Evolutionary conservation across 2,797 vertebrate genomes (phyloP).

Genomic region (Pelodytes ibericus): DNA sequence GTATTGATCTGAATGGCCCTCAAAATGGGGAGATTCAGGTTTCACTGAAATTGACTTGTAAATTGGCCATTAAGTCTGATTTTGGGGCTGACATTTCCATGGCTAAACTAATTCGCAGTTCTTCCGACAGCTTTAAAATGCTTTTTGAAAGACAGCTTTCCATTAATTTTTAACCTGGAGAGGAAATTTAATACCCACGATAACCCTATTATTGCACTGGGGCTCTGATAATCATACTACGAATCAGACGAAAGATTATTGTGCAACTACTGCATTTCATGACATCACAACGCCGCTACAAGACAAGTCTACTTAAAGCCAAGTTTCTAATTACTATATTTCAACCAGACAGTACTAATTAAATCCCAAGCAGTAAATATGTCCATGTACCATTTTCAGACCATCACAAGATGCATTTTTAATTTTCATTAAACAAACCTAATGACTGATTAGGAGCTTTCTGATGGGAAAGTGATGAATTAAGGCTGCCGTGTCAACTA

Average conservation of each 20-base stretch:
- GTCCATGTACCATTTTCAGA: constrained; percentile 24
- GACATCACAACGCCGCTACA: constrained; percentile 27
- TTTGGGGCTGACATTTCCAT: too few relatives aligned
- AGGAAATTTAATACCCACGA: background rate
- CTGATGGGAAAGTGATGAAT: constrained; percentile 37
- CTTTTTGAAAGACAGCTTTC: too few relatives aligned
- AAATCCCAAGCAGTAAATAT: constrained; percentile 40
- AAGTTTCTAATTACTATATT: constrained; percentile 46
- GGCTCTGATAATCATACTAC: constrained; percentile 2
- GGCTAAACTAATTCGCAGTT: too few relatives aligned
- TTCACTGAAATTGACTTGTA: too few relatives aligned
- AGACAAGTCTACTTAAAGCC: constrained; percentile 15
- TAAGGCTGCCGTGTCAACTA: constrained; percentile 17
- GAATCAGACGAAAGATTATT: constrained; percentile 29
- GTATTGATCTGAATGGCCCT: too few relatives aligned
- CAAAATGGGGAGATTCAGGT: too few relatives aligned
- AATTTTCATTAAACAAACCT: constrained; percentile 42
- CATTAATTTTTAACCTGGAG: too few relatives aligned
- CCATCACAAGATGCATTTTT: constrained; percentile 38
- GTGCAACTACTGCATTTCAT: constrained; percentile 6
- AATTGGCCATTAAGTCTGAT: too few relatives aligned
- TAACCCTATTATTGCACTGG: constrained; percentile 13
- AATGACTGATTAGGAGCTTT: constrained; percentile 34
- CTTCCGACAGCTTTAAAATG: too few relatives aligned
- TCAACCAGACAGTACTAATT: constrained; percentile 35